These are phyloP conservation scores for Nycteola revayana DNA, from an alignment of 2,888 invertebrate genomes.

Conservation along the genomic window DNA sequence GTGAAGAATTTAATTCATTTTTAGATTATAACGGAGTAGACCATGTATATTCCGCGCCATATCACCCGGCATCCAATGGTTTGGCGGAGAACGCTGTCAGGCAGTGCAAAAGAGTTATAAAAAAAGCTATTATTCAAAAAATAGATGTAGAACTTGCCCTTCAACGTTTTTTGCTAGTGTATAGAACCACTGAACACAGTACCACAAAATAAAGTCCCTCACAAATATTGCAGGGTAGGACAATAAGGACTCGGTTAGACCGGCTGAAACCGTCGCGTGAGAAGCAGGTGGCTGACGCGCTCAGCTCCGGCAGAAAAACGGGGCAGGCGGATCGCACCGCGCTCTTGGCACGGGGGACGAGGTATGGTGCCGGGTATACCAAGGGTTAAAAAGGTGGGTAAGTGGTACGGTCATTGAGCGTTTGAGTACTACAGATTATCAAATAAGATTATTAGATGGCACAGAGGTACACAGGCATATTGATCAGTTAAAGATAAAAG, in stretches of 20 bases:
- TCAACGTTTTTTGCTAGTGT: conserved; percentile 15
- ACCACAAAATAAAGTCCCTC: conserved; percentile 19
- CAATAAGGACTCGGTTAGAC: conserved; percentile 14
- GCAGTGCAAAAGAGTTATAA: conserved; percentile 23
- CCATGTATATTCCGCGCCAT: conserved; percentile 1
- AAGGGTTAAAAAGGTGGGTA: neutral
- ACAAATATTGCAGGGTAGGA: conserved; percentile 10
- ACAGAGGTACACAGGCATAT: conserved; percentile 2
- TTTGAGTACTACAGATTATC: neutral
- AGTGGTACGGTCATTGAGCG: neutral
- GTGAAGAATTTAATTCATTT: conserved; percentile 1
- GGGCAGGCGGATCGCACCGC: neutral
- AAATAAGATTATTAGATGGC: neutral
- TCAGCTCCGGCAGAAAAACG: neutral
- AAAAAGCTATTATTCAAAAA: conserved; percentile 16
- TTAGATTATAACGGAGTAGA: conserved; percentile 1
- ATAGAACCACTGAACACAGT: conserved; percentile 17
- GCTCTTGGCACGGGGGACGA: neutral
- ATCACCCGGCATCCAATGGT: conserved; percentile 26
- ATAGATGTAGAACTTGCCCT: conserved; percentile 11
- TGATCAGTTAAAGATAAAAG: conserved; percentile 3
- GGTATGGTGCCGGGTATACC: neutral
- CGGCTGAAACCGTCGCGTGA: conserved; percentile 4
- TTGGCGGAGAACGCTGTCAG: conserved; percentile 28
- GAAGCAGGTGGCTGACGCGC: neutral